phyloP scores from a whole-genome alignment of 2,113 vertebrate genomes.

The Nasalis larvatus region DNA sequence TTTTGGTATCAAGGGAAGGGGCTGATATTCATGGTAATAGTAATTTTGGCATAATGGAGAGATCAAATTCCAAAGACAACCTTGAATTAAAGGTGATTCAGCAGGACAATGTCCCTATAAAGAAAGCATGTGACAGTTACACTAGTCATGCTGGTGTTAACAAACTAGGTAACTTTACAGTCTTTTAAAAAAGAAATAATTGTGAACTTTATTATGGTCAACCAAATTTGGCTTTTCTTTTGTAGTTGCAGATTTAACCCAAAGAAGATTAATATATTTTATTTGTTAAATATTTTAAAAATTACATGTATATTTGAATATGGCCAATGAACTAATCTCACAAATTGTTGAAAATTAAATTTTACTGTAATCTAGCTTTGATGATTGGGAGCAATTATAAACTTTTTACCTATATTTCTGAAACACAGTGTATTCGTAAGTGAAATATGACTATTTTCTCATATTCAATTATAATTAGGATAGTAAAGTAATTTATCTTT shows the following conservation, averaged over 20 bases:
- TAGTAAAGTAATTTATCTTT: background rate
- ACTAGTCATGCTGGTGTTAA: background rate
- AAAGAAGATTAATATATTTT: background rate
- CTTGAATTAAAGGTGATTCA: slow-evolving; percentile 35
- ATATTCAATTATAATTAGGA: background rate
- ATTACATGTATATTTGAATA: background rate
- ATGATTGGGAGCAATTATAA: background rate
- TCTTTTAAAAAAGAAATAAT: background rate
- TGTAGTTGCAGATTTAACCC: background rate
- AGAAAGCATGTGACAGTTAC: background rate
- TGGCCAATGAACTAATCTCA: background rate
- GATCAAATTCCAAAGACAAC: slow-evolving; percentile 56
- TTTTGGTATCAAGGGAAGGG: slow-evolving; percentile 50
- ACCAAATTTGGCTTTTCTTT: background rate
- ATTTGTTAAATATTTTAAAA: background rate
- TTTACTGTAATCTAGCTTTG: background rate
- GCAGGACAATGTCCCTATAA: background rate
- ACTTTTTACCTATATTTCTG: background rate
- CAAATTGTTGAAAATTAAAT: background rate
- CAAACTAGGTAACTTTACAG: background rate
- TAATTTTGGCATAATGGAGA: slow-evolving; percentile 49
- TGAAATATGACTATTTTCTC: background rate
- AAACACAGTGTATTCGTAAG: background rate
- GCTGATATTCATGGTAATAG: slow-evolving; percentile 35
- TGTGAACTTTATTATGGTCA: background rate